These are phyloP conservation scores for Diadumene lineata DNA, from an alignment of 92 coral and sea anemone genomes.

Conservation along the genomic window DNA sequence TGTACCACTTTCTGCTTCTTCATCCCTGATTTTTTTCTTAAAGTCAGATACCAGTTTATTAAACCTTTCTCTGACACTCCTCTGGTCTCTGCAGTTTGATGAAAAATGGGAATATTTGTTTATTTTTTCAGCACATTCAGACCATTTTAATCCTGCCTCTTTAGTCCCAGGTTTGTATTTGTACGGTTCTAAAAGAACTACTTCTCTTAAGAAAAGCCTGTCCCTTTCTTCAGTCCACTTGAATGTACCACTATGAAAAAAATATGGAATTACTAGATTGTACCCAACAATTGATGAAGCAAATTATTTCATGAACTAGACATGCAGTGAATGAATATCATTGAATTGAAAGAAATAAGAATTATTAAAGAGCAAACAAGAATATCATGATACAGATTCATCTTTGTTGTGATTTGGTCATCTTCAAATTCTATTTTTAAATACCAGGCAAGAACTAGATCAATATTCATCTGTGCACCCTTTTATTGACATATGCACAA, in stretches of 20 bases:
- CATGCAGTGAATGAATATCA: too few species aligned
- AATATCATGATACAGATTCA: neutral
- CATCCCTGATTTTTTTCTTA: constrained; percentile 27
- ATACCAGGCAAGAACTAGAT: too few species aligned
- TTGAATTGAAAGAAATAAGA: neutral
- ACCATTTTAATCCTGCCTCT: constrained; percentile 49
- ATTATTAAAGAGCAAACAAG: neutral
- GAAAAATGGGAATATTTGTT: constrained; percentile 23
- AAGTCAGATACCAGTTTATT: constrained; percentile 39
- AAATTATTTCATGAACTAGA: too few species aligned
- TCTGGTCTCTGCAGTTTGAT: constrained; percentile 34
- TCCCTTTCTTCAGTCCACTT: constrained; percentile 39
- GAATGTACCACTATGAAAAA: constrained; percentile 57
- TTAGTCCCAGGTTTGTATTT: constrained; percentile 29
- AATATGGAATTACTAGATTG: too few species aligned
- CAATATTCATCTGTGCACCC: too few species aligned
- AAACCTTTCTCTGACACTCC: constrained; percentile 45
- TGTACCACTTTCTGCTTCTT: constrained; percentile 33
- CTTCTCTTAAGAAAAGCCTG: constrained; percentile 35
- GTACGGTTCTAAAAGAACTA: constrained; percentile 34
- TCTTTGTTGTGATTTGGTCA: too few species aligned
- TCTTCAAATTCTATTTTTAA: too few species aligned
- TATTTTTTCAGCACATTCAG: constrained; percentile 35
- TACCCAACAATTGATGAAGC: too few species aligned
- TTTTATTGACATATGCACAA: neutral